Conservation (phyloP, 2,888 invertebrate genomes). For the Pyrochroa serraticornis region DNA sequence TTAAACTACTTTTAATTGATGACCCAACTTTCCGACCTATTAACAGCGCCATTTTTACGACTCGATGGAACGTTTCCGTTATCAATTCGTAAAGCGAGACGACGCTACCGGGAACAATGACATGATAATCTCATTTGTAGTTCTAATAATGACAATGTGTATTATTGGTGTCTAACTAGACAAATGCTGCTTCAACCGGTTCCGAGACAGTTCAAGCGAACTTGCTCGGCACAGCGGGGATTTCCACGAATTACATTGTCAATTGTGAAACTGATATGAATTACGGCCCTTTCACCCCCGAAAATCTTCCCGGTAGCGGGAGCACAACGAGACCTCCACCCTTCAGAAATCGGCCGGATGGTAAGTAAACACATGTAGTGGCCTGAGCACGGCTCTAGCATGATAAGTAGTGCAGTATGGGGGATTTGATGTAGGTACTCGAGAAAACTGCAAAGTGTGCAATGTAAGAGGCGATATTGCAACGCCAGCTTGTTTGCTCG, state of each 20-base stretch:
- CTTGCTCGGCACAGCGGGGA: slow-evolving; percentile 2
- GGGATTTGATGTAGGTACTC: neutral
- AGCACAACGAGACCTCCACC: neutral
- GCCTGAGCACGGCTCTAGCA: neutral
- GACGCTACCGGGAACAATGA: slow-evolving; percentile 11
- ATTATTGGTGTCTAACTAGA: slow-evolving; percentile 15
- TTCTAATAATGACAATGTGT: slow-evolving; percentile 14
- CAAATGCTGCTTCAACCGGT: slow-evolving; percentile 6
- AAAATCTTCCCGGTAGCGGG: slow-evolving; percentile 1
- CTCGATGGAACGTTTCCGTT: neutral
- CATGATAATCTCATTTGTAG: slow-evolving; percentile 22
- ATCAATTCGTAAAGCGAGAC: neutral
- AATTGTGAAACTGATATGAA: slow-evolving; percentile 18
- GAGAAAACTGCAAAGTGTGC: slow-evolving; percentile 27
- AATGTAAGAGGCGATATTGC: slow-evolving; percentile 10
- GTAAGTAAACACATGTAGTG: slow-evolving; percentile 11
- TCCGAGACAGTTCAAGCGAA: slow-evolving; percentile 6
- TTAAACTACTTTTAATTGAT: slow-evolving; percentile 26
- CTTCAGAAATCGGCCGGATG: no score
- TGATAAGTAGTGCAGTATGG: slow-evolving; percentile 1
- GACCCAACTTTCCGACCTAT: slow-evolving; percentile 23
- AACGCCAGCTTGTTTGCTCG: slow-evolving; percentile 10
- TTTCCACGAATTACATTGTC: slow-evolving; percentile 16
- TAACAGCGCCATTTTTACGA: slow-evolving; percentile 21
- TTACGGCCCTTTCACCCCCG: slow-evolving; percentile 7